Conservation (phyloP, 1,140 invertebrate genomes). For the Gonioctena quinquepunctata region DNA sequence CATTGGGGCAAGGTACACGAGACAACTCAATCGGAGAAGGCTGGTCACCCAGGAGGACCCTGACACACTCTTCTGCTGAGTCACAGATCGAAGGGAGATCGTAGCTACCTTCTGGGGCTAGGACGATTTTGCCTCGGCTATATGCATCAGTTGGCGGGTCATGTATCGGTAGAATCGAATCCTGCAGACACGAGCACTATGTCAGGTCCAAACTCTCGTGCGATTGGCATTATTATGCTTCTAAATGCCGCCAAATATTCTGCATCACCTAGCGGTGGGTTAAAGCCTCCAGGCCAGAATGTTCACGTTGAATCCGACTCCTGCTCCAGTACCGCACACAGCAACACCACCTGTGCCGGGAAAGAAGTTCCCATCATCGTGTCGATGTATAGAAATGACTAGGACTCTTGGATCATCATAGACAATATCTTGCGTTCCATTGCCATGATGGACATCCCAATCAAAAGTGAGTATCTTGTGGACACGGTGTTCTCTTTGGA, state of each 20-base stretch:
- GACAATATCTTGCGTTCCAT: slow-evolving; percentile 98
- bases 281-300: slow-evolving; percentile 90
- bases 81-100: slow-evolving; percentile 95
- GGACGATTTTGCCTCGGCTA: slow-evolving; percentile 84
- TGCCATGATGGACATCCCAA: slow-evolving; percentile 99
- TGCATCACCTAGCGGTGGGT: slow-evolving; percentile 93
- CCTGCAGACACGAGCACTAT: slow-evolving; percentile 95
- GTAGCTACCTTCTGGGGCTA: slow-evolving; percentile 95
- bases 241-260: slow-evolving; percentile 98
- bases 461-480: slow-evolving; percentile 95
- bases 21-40: slow-evolving; percentile 76
- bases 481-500: slow-evolving; percentile 79
- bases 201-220: slow-evolving; percentile 90
- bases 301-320: slow-evolving; percentile 83
- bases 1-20: slow-evolving; percentile 79
- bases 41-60: slow-evolving; percentile 86
- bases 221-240: slow-evolving; percentile 89
- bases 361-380: slow-evolving; percentile 99
- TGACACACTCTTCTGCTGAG: slow-evolving; percentile 94
- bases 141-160: slow-evolving; percentile 89
- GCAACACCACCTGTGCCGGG: slow-evolving; percentile 92
- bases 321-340: slow-evolving; percentile 89
- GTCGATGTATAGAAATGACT: slow-evolving; percentile 97
- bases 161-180: slow-evolving; percentile 95
- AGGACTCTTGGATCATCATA: slow-evolving; percentile 94